phyloP scores from a whole-genome alignment of 2,797 vertebrate genomes.

The Poecile montanus region DNA sequence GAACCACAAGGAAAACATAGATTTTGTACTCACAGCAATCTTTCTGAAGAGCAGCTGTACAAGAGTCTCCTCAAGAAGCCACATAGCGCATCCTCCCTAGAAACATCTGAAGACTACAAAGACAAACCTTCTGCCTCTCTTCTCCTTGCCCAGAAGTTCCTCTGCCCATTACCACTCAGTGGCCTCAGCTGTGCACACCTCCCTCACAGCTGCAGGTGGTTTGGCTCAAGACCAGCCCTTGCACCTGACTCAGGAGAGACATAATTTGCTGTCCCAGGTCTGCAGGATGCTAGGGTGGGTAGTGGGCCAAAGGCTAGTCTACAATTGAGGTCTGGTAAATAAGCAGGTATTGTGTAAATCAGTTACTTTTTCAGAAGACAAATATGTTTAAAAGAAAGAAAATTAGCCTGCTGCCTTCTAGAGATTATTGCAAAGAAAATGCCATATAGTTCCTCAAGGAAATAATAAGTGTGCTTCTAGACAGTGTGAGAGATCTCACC shows the following conservation, averaged over 20 bases:
- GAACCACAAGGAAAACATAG: neutral
- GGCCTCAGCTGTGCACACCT: neutral
- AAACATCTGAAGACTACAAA: neutral
- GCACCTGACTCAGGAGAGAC: neutral
- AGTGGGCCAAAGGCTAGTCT: neutral
- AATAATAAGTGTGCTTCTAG: neutral
- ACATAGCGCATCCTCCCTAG: accelerated
- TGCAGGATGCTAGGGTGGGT: neutral
- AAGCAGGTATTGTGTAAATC: neutral
- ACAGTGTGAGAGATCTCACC: neutral
- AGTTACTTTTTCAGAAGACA: neutral
- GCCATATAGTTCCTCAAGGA: neutral
- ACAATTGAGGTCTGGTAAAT: neutral
- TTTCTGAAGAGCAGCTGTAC: neutral
- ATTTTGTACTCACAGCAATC: neutral
- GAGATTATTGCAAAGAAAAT: neutral
- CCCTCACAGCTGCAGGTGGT: neutral
- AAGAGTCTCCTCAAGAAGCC: neutral
- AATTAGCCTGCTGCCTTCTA: neutral
- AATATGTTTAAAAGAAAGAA: neutral
- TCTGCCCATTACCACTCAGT: neutral
- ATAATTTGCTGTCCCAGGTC: neutral
- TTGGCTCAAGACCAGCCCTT: neutral
- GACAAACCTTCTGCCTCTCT: neutral
- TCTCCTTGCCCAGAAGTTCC: neutral